phyloP scores from a whole-genome alignment of 2,888 invertebrate genomes.

The Eumerus sabulonum region DNA sequence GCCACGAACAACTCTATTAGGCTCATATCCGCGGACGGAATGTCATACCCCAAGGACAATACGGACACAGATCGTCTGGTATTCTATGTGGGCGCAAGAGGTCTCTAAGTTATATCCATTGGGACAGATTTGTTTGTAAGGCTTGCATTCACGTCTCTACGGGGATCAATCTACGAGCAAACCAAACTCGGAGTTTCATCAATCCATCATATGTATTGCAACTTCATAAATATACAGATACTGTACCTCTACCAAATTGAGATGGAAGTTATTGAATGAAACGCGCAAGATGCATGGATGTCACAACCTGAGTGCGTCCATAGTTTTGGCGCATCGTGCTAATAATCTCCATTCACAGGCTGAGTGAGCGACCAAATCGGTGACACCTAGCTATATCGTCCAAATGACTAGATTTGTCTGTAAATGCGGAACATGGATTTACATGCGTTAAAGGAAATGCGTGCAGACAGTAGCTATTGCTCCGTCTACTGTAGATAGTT shows the following conservation, averaged over 20 bases:
- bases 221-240: constrained; percentile 61
- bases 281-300: constrained; percentile 36
- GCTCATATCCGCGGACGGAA: neutral
- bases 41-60: constrained; percentile 31
- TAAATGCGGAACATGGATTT: constrained; percentile 59
- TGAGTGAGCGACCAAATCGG: constrained; percentile 66
- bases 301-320: constrained; percentile 36
- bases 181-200: constrained; percentile 55
- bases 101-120: constrained; percentile 41
- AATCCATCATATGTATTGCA: constrained; percentile 64
- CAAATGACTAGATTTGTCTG: constrained; percentile 44
- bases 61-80: neutral
- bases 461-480: constrained; percentile 32
- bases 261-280: constrained; percentile 47
- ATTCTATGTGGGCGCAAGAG: constrained; percentile 24
- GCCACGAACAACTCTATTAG: constrained; percentile 58
- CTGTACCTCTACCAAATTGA: neutral
- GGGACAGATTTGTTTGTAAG: constrained; percentile 49
- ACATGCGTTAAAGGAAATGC: constrained; percentile 63
- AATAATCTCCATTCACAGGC: constrained; percentile 67
- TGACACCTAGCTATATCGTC: constrained; percentile 61
- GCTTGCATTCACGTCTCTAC: constrained; percentile 33
- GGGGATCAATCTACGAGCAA: constrained; percentile 50
- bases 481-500: constrained; percentile 14
- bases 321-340: constrained; percentile 52